Conservation (phyloP, 2,888 invertebrate species). For the Aphodius sticticus region DNA sequence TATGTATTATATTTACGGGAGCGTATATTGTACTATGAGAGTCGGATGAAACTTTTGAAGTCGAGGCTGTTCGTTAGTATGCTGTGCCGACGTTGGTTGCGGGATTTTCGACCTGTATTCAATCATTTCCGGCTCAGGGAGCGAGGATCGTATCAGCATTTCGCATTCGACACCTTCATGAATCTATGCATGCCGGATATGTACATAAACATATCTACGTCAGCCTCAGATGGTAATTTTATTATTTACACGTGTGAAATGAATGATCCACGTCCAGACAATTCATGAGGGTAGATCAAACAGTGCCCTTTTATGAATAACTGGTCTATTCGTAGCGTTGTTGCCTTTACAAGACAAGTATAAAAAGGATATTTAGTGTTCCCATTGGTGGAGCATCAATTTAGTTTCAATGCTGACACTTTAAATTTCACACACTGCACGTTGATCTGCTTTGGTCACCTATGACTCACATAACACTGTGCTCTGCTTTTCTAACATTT, state of each 20-base stretch:
- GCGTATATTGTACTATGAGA: too few species aligned
- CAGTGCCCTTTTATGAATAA: too few species aligned
- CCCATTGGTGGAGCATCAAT: too few species aligned
- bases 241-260: not conserved
- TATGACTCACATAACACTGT: too few species aligned
- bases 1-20: too few species aligned
- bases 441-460: too few species aligned
- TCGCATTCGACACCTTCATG: not conserved
- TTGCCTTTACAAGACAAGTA: too few species aligned
- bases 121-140: constrained; percentile 4
- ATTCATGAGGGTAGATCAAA: not conserved
- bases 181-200: not conserved
- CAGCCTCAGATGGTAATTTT: not conserved
- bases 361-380: too few species aligned
- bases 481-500: too few species aligned
- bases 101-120: not conserved
- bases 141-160: not conserved
- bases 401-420: too few species aligned
- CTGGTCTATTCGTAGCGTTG: too few species aligned
- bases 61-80: not conserved
- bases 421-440: too few species aligned
- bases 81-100: not conserved
- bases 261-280: not conserved
- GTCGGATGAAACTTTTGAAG: not conserved
- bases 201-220: not conserved